These are phyloP conservation scores for Orthosia cruda DNA, from an alignment of 2,888 invertebrate genomes.

Conservation along the genomic window DNA sequence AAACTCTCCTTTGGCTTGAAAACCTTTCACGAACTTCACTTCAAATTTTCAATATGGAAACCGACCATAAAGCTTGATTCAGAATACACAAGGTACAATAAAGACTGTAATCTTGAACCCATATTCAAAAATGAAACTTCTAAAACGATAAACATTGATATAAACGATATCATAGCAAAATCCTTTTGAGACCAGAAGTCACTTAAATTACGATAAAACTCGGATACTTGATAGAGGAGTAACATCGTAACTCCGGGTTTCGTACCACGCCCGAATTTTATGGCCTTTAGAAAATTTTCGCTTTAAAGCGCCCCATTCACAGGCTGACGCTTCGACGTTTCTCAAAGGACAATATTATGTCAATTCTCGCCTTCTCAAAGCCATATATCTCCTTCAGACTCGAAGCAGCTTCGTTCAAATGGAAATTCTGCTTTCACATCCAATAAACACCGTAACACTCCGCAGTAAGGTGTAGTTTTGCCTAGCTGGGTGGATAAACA, in stretches of 20 bases:
- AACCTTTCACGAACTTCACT: too few species aligned
- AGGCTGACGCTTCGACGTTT: slow-evolving; percentile 62
- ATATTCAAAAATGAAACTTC: not conserved
- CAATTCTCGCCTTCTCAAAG: slow-evolving; percentile 81
- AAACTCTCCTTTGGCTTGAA: too few species aligned
- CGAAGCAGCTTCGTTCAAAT: slow-evolving; percentile 78
- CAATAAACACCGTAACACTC: slow-evolving; percentile 65
- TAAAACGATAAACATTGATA: slow-evolving; percentile 2
- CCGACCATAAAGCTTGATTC: too few species aligned
- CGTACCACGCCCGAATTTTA: slow-evolving; percentile 65
- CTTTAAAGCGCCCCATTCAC: slow-evolving; percentile 70
- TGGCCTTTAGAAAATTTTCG: slow-evolving; percentile 68
- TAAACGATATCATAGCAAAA: slow-evolving; percentile 39
- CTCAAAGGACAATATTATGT: slow-evolving; percentile 84
- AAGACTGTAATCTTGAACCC: not conserved
- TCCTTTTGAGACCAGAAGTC: slow-evolving; percentile 37
- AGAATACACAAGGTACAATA: too few species aligned
- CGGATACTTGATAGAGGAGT: slow-evolving; percentile 42
- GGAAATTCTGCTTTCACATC: slow-evolving; percentile 71
- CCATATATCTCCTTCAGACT: slow-evolving; percentile 79
- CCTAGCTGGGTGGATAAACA: slow-evolving; percentile 48
- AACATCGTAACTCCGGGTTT: slow-evolving; percentile 51
- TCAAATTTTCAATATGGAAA: too few species aligned
- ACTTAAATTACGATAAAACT: slow-evolving; percentile 53
- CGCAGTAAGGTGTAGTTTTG: slow-evolving; percentile 60